Evolutionary conservation across 2,113 vertebrate species (phyloP), one percentile per base, ranked within the genome.

Genomic region (Tragelaphus imberbis): DNA sequence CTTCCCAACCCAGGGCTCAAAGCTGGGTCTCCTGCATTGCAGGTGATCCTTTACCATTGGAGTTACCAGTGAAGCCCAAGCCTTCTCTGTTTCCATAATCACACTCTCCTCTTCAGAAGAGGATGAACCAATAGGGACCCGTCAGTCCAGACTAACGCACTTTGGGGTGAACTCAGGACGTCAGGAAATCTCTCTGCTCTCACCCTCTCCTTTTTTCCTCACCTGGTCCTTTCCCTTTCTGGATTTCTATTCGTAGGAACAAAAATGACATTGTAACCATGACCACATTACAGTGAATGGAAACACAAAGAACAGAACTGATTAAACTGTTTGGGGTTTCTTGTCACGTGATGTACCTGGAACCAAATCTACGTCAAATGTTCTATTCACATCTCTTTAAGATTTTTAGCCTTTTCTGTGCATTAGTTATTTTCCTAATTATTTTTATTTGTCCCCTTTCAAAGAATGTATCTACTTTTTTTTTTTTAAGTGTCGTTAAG

Each of bases 291-390:
- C 27, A 51, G 71, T 79, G 86, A 96, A 92, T 97, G 96, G 97
- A 98, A 98, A 98, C 53, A 98, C 96, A 98, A 98, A 98, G 96
- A 96, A 75, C 33, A 92, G 71, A 87, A 82, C 53, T 86, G 94
- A 97, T 96, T 94, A 95, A 71, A 16, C 15, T 95, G 91, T 96
- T 96, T 98, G 93, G 65, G 4, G 27, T 85, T 98, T 89, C 77
- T 93, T 56, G 91, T 65, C 94, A 95, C 8, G 0, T 81, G 49
- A 91, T 47, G 51, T 23, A 25, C 88, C 61, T 15, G 77, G 89
- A 95, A 93, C 89, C 56, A 81, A 58, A 36, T 33, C 44, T 49
- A 44, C 55, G 71, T 40, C 88, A 84, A 65, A 65, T 90, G 93
- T 95, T 96, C 81, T 65, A 12, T 51, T 86, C 63, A 59, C 23